These are phyloP conservation scores for Sorex araneus DNA, from an alignment of 2,113 vertebrate genomes.

Conservation along the genomic window DNA sequence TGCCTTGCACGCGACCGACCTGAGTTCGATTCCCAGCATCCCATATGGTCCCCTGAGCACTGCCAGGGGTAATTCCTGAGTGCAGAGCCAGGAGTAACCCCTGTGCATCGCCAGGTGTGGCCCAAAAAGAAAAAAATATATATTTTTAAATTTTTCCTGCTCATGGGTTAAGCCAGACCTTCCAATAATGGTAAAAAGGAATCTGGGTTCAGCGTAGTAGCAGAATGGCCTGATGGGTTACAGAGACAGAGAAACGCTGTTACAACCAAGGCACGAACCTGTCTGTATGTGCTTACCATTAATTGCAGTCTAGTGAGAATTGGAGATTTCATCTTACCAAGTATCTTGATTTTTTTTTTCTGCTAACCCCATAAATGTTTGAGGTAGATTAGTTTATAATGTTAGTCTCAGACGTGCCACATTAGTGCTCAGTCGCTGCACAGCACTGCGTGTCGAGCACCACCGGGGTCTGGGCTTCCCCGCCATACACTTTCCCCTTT, in stretches of 20 bases:
- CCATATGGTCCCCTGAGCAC: too few species aligned
- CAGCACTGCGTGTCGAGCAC: background rate
- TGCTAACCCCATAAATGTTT: background rate
- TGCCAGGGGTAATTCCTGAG: too few species aligned
- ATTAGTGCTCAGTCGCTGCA: background rate
- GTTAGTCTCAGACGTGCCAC: background rate
- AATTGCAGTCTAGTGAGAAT: background rate
- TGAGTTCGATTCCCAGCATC: too few species aligned
- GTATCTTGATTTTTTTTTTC: background rate
- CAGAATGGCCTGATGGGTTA: background rate
- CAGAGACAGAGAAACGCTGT: background rate
- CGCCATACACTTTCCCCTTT: background rate
- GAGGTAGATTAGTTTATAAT: background rate
- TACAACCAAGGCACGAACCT: background rate
- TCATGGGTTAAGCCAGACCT: background rate
- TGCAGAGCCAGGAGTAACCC: too few species aligned
- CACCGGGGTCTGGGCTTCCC: background rate
- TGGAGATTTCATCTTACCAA: background rate
- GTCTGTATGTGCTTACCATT: background rate
- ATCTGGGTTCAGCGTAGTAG: background rate
- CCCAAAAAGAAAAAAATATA: too few species aligned
- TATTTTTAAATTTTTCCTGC: slow-evolving; percentile 21
- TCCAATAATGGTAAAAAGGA: background rate
- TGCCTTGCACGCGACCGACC: too few species aligned
- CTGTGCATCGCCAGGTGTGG: too few species aligned